Conservation (phyloP, 2,113 vertebrate species). For the Toxostoma redivivum region DNA sequence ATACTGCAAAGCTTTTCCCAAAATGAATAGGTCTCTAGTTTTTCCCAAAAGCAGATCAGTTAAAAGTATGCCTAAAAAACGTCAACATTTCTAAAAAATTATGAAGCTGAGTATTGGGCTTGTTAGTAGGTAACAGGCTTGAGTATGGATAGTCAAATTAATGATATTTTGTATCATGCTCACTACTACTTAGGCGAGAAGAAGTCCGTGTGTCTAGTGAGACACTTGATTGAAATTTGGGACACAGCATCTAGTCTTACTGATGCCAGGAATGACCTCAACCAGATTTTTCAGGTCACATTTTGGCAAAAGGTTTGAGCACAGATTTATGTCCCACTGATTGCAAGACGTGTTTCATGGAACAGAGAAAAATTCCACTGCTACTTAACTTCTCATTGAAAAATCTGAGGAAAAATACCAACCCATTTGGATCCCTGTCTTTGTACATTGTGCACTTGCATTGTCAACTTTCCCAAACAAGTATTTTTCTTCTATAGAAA, state of each 20-base stretch:
- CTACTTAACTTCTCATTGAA: not conserved
- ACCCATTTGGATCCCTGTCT: not conserved
- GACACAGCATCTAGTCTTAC: not conserved
- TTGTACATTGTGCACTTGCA: not conserved
- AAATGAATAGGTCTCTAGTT: not conserved
- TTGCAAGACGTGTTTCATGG: not conserved
- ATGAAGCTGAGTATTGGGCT: not conserved
- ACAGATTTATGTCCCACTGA: not conserved
- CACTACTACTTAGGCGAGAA: not conserved
- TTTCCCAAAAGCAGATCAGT: not conserved
- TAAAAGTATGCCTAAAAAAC: not conserved
- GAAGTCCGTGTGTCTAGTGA: not conserved
- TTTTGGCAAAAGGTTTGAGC: not conserved
- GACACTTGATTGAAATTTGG: not conserved
- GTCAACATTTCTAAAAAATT: not conserved
- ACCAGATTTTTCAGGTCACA: not conserved
- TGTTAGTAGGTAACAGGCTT: not conserved
- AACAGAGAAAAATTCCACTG: not conserved
- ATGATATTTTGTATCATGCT: not conserved
- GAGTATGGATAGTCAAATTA: not conserved
- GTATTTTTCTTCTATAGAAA: not conserved
- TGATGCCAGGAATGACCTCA: not conserved
- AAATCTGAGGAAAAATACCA: not conserved
- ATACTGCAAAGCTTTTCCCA: not conserved
- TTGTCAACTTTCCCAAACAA: not conserved